A percentile compares a stretch with the other conserved stretches of the same genome.
phyloP scores from a whole-genome alignment of 2,888 invertebrate genomes.

The Steinernema carpocapsae region DNA sequence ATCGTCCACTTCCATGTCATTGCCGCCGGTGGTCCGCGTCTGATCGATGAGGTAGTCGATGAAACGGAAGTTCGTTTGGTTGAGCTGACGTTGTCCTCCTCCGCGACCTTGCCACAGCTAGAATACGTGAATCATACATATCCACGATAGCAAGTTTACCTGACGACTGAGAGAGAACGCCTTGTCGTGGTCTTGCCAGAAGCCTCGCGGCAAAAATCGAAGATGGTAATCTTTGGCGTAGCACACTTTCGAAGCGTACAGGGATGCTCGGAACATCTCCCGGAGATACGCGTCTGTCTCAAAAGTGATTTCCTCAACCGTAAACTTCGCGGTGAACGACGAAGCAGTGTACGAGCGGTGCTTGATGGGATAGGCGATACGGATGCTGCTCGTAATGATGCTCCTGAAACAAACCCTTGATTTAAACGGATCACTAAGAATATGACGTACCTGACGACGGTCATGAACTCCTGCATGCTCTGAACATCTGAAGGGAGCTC shows the following conservation, averaged over 20 bases:
- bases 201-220: neutral
- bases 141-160: too few relatives aligned
- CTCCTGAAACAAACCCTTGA: neutral
- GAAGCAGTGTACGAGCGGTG: too few relatives aligned
- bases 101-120: neutral
- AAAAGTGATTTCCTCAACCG: neutral
- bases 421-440: neutral
- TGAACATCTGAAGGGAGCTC: neutral
- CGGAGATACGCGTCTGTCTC: neutral
- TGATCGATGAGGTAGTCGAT: neutral
- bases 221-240: neutral
- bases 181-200: conserved; percentile 8
- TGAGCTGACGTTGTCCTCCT: neutral
- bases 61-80: neutral
- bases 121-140: neutral
- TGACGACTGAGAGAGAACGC: neutral
- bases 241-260: neutral
- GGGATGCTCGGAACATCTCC: neutral
- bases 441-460: neutral
- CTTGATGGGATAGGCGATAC: too few relatives aligned
- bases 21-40: neutral
- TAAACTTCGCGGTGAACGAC: neutral
- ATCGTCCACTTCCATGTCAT: neutral
- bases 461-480: neutral
- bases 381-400: too few relatives aligned